Base-by-base conservation (phyloP, 2,113 vertebrate species). In the Aegithalos caudatus region DNA sequence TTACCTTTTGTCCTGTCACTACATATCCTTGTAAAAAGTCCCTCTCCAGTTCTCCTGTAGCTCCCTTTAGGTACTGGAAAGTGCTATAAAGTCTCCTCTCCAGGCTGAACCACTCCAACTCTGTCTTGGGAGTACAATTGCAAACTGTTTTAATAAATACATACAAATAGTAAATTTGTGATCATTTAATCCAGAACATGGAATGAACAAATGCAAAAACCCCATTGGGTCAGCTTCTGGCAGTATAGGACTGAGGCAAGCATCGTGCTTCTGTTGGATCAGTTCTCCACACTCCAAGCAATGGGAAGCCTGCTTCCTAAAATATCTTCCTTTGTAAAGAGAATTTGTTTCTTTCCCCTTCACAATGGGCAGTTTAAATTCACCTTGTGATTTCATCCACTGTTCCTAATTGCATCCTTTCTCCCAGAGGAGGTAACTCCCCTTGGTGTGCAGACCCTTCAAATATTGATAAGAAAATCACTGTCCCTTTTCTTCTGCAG, bases 391-490 rank as follows among this genome's bases (percentile, higher is more conserved):
- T 95, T 88, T 91, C 62, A 88, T 70, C 58, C 18, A 14, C 58
- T 1, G 2, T 66, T 90, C 13, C 58, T 90, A 90, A 90, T 86
- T 92, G 50, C 56, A 83, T 77, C 44, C 35, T 76, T 94, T 90
- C 60, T 74, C 31, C 51, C 37, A 33, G 71, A 88, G 74, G 24
- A 95, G 51, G 38, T 61, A 92, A 74, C 73, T 85, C 73, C 83
- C 47, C 47, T 92, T 71, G 60, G 37, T 88, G 38, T 72, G 81
- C 54, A 81, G 66, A 37, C 60, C 56, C 79, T 93, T 95, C 94
- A 85, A 86, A 79, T 66, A 88, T 29, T 73, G 84, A 66, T 73
- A 40, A 62, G 87, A 97, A 92, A 90, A 96, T 95, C 2, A 0
- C 38, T 65, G 80, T 64, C 72, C 48, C 40, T 94, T 77, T 95